A percentile compares a stretch with the other conserved stretches of the same genome.
These are phyloP conservation scores for Squalus acanthias DNA, from an alignment of 2,797 vertebrate genomes.

Conservation along the genomic window DNA sequence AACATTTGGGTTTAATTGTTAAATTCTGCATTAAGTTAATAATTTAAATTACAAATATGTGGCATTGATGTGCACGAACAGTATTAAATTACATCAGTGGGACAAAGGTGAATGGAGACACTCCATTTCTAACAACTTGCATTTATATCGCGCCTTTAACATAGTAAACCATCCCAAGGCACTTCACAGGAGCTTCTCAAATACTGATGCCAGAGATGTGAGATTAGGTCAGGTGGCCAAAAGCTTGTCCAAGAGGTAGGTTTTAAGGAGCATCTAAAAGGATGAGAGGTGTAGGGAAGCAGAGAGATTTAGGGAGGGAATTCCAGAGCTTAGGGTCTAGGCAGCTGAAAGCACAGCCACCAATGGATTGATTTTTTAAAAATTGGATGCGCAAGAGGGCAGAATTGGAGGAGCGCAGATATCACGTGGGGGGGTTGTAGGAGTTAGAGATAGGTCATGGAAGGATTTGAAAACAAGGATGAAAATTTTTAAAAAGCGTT, in stretches of 20 bases:
- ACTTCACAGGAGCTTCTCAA: not conserved
- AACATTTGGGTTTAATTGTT: not conserved
- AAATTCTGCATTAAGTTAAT: not conserved
- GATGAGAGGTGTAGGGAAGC: not conserved
- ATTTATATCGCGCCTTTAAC: not conserved
- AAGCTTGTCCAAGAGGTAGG: too few relatives aligned
- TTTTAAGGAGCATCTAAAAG: not conserved
- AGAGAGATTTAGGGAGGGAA: not conserved
- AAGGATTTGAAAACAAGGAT: not conserved
- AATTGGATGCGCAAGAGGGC: not conserved
- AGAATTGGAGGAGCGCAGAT: not conserved
- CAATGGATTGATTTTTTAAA: not conserved
- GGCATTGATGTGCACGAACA: not conserved
- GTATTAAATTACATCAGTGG: not conserved
- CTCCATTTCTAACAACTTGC: not conserved
- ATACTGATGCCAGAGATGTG: not conserved
- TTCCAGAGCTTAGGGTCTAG: not conserved
- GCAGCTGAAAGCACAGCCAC: too few relatives aligned
- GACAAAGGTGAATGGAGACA: not conserved
- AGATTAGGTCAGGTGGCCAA: too few relatives aligned
- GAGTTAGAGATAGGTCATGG: not conserved
- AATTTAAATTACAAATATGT: not conserved
- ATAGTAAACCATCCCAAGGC: not conserved
- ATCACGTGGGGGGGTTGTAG: not conserved
- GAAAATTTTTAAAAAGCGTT: not conserved